phyloP scores from a whole-genome alignment of 2,113 vertebrate species.

The Phainopepla nitens region DNA sequence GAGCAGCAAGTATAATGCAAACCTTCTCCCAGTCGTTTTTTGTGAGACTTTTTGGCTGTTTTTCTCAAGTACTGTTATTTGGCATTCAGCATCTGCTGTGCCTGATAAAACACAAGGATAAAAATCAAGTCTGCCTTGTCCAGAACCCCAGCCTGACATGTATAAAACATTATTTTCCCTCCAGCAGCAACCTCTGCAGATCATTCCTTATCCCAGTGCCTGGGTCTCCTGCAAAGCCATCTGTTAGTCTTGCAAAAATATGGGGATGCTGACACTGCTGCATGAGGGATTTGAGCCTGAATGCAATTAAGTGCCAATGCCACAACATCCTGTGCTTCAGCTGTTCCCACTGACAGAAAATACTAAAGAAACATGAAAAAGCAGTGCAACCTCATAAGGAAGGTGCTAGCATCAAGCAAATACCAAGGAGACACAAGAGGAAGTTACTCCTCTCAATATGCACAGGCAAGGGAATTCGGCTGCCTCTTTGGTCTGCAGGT shows the following conservation, averaged over 20 bases:
- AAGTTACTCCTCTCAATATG: background rate
- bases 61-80: background rate
- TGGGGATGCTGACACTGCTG: background rate
- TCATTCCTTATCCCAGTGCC: background rate
- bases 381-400: fast-evolving
- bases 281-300: background rate
- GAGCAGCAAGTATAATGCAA: background rate
- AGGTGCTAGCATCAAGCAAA: background rate
- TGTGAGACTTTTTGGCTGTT: background rate
- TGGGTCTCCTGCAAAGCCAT: background rate
- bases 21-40: background rate
- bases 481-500: background rate
- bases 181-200: background rate
- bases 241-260: background rate
- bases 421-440: background rate
- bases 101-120: background rate
- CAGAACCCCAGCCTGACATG: background rate
- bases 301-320: background rate
- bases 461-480: background rate
- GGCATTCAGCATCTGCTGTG: background rate
- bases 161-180: background rate
- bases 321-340: background rate
- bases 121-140: background rate
- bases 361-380: background rate
- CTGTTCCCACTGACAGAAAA: background rate